These are phyloP conservation scores for Calonectris borealis DNA, from an alignment of 2,113 vertebrate species.

Conservation along the genomic window DNA sequence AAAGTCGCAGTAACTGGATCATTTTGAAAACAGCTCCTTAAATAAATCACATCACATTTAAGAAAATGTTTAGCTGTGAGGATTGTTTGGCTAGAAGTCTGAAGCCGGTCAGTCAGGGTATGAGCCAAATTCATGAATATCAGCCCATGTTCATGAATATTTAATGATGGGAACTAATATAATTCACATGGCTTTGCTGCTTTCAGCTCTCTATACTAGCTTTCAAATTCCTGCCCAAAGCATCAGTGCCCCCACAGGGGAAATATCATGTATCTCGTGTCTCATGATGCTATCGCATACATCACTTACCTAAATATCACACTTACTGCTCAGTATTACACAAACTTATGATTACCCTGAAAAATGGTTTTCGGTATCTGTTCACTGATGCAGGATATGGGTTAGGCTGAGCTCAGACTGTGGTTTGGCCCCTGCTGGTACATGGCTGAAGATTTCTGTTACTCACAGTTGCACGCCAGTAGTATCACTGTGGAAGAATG, in stretches of 20 bases:
- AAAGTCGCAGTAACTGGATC: background rate
- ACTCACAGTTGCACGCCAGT: background rate
- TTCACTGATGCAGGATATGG: background rate
- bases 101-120: background rate
- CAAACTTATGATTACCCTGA: background rate
- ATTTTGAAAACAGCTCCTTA: conserved; percentile 24
- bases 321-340: background rate
- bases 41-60: background rate
- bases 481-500: background rate
- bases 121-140: conserved; percentile 8
- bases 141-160: conserved; percentile 6
- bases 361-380: background rate
- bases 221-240: background rate
- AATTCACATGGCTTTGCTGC: background rate
- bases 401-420: background rate
- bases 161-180: background rate
- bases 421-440: background rate
- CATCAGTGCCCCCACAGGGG: background rate
- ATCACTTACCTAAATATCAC: background rate
- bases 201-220: background rate
- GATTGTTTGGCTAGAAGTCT: background rate
- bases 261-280: fast-evolving
- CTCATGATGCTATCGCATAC: fast-evolving
- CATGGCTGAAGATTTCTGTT: background rate
- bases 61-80: background rate